Evolutionary conservation across 1,140 invertebrate genomes (phyloP).

Genomic region (Telenomus remus): DNA sequence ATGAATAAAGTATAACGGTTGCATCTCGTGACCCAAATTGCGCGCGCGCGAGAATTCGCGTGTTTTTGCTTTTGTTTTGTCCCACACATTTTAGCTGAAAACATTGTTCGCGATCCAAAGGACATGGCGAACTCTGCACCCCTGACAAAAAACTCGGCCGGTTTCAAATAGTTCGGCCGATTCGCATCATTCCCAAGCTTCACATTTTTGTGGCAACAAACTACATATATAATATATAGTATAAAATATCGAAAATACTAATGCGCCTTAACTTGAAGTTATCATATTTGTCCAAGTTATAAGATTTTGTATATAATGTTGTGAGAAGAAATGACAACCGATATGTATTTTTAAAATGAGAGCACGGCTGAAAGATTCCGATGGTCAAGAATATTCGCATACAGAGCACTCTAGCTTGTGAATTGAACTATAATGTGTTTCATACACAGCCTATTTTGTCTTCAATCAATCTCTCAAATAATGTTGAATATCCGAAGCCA

Average conservation of each 20-base stretch:
- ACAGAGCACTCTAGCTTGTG: too few species aligned
- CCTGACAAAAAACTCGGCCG: conserved; percentile 9
- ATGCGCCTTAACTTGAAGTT: too few species aligned
- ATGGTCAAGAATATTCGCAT: conserved; percentile 1
- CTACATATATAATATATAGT: neutral
- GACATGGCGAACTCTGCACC: neutral
- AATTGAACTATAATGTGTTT: too few species aligned
- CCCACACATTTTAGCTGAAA: neutral
- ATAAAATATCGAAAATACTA: too few species aligned
- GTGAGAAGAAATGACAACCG: too few species aligned
- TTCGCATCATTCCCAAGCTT: conserved; percentile 16
- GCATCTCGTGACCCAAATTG: conserved; percentile 39
- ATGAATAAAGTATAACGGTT: conserved; percentile 36
- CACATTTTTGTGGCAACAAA: neutral
- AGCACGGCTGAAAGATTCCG: too few species aligned
- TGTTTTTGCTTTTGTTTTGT: conserved; percentile 14
- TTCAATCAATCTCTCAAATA: too few species aligned
- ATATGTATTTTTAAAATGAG: neutral
- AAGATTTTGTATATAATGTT: too few species aligned
- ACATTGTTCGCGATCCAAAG: conserved; percentile 26
- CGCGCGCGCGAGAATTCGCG: conserved; percentile 23
- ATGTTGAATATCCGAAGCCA: too few species aligned
- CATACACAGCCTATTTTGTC: too few species aligned
- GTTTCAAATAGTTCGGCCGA: conserved; percentile 27
- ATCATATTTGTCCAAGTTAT: too few species aligned